Evolutionary conservation across 2,888 invertebrate species (phyloP), one percentile per base, ranked within the genome.

Genomic region (Magallana nippona): DNA sequence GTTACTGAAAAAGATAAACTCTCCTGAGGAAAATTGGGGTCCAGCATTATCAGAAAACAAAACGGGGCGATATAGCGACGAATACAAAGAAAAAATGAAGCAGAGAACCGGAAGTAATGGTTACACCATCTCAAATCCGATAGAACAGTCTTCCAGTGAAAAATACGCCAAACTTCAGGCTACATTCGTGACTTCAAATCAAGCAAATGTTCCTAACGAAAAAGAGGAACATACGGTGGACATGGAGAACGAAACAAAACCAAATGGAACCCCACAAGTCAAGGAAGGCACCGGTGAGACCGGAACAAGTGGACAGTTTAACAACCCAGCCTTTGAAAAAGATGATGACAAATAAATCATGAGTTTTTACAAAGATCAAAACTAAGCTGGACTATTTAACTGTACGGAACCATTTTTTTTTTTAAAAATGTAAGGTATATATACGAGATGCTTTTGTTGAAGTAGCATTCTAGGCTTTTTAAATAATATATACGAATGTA

Each of bases 31-130:
- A 5, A 63, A 81, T 55, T 85, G 85, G 85, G 85, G 85, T 55
- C 85, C 85, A n/a, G 85, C 85, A 3, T 58, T 79, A 19, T 57
- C 56, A 32, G 85, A 85, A 81, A 81, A 85, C 63, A 44, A 56
- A 44, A 58, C 81, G 27, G 85, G 85, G 22, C 57, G 81, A 56
- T 84, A 84, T 15, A 62, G 71, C 13, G 71, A 80, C 22, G 27
- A 57, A 71, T 27, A 27, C 71, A 71, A 71, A 27, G 27, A 22
- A 11, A 27, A 19, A 27, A 32, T 15, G 15, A 15, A 71, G 2
- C 19, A 27, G 71, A 71, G 10, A 19, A 60, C 22, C 27, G 71
- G 71, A 22, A 71, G 13, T 13, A 71, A 27, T 27, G 13, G 13
- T 27, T 71, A 27, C 13, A 27, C 32, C 32, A 27, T 22, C 22